Evolutionary conservation across 2,113 vertebrate genomes (phyloP), one percentile per base, ranked within the genome.

Genomic region (Marmota flaviventris): DNA sequence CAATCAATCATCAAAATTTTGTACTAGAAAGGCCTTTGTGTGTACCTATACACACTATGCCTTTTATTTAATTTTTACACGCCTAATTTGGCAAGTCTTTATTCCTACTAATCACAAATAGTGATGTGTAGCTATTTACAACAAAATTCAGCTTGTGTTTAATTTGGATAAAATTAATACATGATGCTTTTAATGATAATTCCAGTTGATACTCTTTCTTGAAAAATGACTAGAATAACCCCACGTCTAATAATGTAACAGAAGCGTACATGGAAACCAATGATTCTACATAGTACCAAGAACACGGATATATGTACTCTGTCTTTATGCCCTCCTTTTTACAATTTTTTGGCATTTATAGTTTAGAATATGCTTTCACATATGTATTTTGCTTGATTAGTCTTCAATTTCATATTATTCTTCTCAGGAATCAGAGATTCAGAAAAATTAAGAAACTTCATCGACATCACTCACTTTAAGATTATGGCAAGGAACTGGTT

Each of bases 281-380:
- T 32, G n/a, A 13, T 22, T 94, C 25, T 12, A n/a, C 45, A 56
- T 11, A 77, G 32, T 45, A 22, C 5, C 18, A 3, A 79, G 70
- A 82, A 42, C 7, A 61, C 25, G 4, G 42, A 22, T 75, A 13
- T 76, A 76, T 76, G 37, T 22, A 63, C 75, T 16, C 75, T 9
- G 17, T 32, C 5, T 58, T 27, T 58, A 16, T 39, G 39, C 51
- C 25, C 13, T 20, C 32, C 29, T 61, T 10, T 81, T 86, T 67
- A 77, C 14, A 48, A 79, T 82, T 63, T 45, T 61, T 45, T 85
- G 42, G 2, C 32, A 29, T 45, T 65, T 72, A 56, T 10, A 61
- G 65, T 82, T 82, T 51, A 39, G 2, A 92, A 89, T 69, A 89
- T 94, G 29, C 24, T 89, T 94, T 93, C 42, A 56, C 42, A 22